Conservation (phyloP, 1,140 invertebrate genomes). For the Asbolus verrucosus region DNA sequence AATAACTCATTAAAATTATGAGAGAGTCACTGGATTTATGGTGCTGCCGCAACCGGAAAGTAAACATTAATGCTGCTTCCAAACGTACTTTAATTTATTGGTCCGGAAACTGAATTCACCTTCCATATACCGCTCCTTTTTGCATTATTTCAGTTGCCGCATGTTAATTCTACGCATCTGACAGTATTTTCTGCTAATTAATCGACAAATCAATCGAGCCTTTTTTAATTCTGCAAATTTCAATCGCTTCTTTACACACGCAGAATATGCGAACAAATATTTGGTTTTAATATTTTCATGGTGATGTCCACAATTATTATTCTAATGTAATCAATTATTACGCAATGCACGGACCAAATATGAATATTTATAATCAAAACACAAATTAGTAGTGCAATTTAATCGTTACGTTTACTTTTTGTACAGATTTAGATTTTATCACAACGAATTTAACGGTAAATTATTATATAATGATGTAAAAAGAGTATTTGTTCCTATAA, state of each 20-base stretch:
- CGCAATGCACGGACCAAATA: slow-evolving; percentile 45
- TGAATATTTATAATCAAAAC: slow-evolving; percentile 46
- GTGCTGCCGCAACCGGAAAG: too few species aligned
- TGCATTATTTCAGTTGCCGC: too few species aligned
- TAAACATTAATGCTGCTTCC: too few species aligned
- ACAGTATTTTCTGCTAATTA: too few species aligned
- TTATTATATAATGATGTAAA: slow-evolving; percentile 31
- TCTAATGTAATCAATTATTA: slow-evolving; percentile 41
- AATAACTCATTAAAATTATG: slow-evolving; percentile 5
- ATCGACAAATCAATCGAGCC: background rate
- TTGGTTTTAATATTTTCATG: background rate
- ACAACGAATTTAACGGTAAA: slow-evolving; percentile 43
- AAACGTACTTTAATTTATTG: slow-evolving; percentile 26
- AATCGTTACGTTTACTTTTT: slow-evolving; percentile 40
- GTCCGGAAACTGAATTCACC: slow-evolving; percentile 17
- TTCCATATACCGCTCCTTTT: background rate
- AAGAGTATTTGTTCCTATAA: slow-evolving; percentile 26
- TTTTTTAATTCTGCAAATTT: slow-evolving; percentile 27
- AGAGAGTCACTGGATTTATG: slow-evolving; percentile 1
- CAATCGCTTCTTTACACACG: slow-evolving; percentile 10
- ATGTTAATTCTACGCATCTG: too few species aligned
- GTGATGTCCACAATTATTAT: slow-evolving; percentile 5
- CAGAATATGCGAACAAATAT: background rate
- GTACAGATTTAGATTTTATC: slow-evolving; percentile 44
- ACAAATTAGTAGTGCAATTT: slow-evolving; percentile 36